phyloP scores from a whole-genome alignment of 2,888 invertebrate species.

The Aleiodes alternator region DNA sequence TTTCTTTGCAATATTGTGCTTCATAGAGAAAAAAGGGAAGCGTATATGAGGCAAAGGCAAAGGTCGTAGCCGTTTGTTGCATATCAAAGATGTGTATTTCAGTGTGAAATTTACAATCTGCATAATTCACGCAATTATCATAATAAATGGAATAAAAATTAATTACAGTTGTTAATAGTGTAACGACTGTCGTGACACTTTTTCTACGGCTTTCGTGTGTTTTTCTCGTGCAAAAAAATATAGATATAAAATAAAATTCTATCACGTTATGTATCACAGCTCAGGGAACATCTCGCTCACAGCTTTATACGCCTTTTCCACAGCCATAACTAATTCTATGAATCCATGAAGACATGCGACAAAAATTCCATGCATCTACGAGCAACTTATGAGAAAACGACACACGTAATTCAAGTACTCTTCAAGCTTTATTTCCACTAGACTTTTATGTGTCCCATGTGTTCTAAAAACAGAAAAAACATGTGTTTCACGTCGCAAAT shows the following conservation, averaged over 20 bases:
- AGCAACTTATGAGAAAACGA: slow-evolving; percentile 34
- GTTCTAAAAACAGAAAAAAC: not conserved
- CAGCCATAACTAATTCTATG: slow-evolving; percentile 49
- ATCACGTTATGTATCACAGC: not conserved
- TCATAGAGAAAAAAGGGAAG: slow-evolving; percentile 50
- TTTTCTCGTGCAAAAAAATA: slow-evolving; percentile 5
- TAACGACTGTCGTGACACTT: not conserved
- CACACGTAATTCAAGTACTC: slow-evolving; percentile 31
- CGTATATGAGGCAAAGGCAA: slow-evolving; percentile 66
- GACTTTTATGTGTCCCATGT: not conserved
- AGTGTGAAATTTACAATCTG: slow-evolving; percentile 38
- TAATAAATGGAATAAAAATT: slow-evolving; percentile 23
- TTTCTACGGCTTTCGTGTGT: not conserved
- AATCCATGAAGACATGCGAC: slow-evolving; percentile 50
- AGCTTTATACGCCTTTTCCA: slow-evolving; percentile 1
- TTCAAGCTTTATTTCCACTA: not conserved
- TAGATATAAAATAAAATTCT: slow-evolving; percentile 10
- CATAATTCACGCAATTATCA: slow-evolving; percentile 1
- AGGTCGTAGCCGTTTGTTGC: slow-evolving; percentile 69
- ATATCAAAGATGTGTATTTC: slow-evolving; percentile 65
- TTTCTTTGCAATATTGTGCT: slow-evolving; percentile 62
- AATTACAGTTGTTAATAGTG: slow-evolving; percentile 5
- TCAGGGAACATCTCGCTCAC: not conserved
- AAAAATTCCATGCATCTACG: slow-evolving; percentile 51
- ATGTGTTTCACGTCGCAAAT: not conserved